Conservation (phyloP, 2,113 vertebrate genomes). For the Eulemur macaco region DNA sequence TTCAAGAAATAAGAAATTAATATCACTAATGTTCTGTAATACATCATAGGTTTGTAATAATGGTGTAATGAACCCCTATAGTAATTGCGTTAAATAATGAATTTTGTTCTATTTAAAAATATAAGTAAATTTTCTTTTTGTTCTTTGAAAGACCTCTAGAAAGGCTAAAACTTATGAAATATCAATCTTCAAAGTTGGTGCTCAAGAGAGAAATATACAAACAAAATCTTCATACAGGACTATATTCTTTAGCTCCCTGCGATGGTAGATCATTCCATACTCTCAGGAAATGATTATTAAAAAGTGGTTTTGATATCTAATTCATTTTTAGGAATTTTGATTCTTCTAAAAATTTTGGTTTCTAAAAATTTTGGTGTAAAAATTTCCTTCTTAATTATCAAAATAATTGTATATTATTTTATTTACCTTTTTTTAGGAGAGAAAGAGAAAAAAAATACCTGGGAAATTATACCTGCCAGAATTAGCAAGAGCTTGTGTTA, state of each 20-base stretch:
- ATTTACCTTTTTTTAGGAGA: slow-evolving; percentile 53
- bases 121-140: slow-evolving; percentile 31
- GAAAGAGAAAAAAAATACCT: background rate
- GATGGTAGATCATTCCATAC: slow-evolving; percentile 3
- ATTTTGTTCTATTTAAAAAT: slow-evolving; percentile 43
- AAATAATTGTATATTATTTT: slow-evolving; percentile 41
- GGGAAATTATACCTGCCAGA: slow-evolving; percentile 31
- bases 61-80: background rate
- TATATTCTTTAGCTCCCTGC: background rate
- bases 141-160: background rate
- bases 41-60: background rate
- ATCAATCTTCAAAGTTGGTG: background rate
- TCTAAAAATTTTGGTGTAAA: slow-evolving; percentile 1
- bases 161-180: slow-evolving; percentile 47
- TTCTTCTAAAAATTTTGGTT: background rate
- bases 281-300: background rate
- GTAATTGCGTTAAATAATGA: background rate
- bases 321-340: slow-evolving; percentile 27
- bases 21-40: background rate
- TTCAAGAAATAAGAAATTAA: slow-evolving; percentile 21
- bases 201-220: background rate
- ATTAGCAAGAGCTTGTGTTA: slow-evolving; percentile 59
- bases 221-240: background rate
- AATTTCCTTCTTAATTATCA: slow-evolving; percentile 17
- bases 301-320: slow-evolving; percentile 15